Percentiles rank a stretch among this genome's conserved stretches.
phyloP scores from a whole-genome alignment of 2,797 vertebrate species.

The Gymnoscopelus microlampas region DNA sequence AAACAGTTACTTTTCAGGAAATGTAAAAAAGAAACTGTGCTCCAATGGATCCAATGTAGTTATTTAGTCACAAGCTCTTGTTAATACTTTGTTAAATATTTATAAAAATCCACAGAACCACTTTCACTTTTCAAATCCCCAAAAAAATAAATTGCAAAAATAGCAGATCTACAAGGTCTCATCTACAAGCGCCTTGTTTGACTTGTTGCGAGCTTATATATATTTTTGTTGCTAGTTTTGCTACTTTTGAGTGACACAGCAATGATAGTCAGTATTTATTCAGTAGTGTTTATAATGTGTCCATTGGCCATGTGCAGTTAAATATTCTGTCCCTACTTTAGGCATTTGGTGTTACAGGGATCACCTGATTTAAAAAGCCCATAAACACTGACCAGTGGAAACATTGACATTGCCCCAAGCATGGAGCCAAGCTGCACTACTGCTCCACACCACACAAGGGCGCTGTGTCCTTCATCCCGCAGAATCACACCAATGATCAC shows the following conservation, averaged over 20 bases:
- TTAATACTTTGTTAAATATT: no score
- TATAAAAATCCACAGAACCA: no score
- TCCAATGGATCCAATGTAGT: no score
- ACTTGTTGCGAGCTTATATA: no score
- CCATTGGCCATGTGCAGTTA: neutral
- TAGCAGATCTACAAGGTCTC: slow-evolving; percentile 11
- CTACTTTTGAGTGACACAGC: no score
- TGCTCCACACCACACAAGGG: slow-evolving; percentile 88
- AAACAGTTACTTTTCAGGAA: no score
- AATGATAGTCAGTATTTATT: no score
- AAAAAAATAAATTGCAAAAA: no score
- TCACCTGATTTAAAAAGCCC: slow-evolving; percentile 82
- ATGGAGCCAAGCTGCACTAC: slow-evolving; percentile 88
- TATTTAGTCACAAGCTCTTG: no score
- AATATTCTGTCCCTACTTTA: slow-evolving; percentile 38
- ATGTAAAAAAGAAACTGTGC: no score
- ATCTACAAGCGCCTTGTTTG: slow-evolving; percentile 6
- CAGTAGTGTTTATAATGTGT: neutral
- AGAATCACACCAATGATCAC: slow-evolving; percentile 86
- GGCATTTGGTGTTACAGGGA: slow-evolving; percentile 83
- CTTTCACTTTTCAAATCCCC: no score
- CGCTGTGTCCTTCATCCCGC: slow-evolving; percentile 85
- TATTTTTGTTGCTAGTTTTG: no score
- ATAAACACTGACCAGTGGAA: slow-evolving; percentile 81
- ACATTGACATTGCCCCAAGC: slow-evolving; percentile 79